Base-by-base conservation (phyloP, 2,113 vertebrate genomes). In the Dipodomys merriami region DNA sequence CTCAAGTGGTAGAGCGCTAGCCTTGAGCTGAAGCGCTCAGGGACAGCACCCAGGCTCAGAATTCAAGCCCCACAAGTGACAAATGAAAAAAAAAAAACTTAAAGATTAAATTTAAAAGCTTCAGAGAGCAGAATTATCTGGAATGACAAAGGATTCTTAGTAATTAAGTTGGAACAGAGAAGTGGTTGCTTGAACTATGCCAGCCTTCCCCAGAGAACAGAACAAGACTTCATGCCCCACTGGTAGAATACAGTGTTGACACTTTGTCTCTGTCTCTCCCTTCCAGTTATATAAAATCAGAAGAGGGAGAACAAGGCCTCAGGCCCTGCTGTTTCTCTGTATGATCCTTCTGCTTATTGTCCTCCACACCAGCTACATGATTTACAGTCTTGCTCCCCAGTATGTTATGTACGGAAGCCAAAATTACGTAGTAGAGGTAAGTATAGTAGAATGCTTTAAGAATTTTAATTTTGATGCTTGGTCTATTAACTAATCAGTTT, bases 341-440 rank as follows among this genome's bases (percentile, higher is more conserved):
- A 99, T 99, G 99, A 99, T 99, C 96, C 99, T 99, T 53, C 98
- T 99, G 29, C 97, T 99, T 94, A 99, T 99, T 91, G 99, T 99
- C 88, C 99, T 99, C 87, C 99, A 99, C 97, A 99, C 98, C 81
- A 99, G 99, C 97, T 99, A 99, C 96, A 99, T 99, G 99, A 99
- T 99, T 96, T 99, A 99, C 96, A 99, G 99, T 95, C 99, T 99
- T 73, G 99, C 99, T 6, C 99, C 99, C 7, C 99, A 99, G 78
- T 99, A 99, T 69, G 99, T 99, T 91, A 99, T 99, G 99, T 99
- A 99, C 81, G 99, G 99, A 97, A 99, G 99, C 97, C 99, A 99
- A 97, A 99, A 99, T 93, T 99, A 99, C 95, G 96, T 99, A 71
- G 94, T 97, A 84, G 98, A 99, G 98, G 99, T 99, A 95, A 98